phyloP scores from a whole-genome alignment of 2,888 invertebrate species.

The Parnassius glacialis region DNA sequence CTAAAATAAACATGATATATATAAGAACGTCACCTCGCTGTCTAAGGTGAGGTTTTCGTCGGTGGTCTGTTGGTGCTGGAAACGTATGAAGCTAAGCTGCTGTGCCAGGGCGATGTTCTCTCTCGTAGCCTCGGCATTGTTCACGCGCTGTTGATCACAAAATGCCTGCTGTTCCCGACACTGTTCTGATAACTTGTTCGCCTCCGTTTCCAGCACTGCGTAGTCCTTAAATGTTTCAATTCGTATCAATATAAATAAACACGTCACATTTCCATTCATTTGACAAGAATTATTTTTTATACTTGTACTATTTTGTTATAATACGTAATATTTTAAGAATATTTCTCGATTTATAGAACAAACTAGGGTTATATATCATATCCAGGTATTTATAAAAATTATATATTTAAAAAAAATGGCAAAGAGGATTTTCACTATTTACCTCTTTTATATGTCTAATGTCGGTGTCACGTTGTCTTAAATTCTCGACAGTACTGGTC shows the following conservation, averaged over 20 bases:
- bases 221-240: constrained; percentile 66
- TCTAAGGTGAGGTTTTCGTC: constrained; percentile 55
- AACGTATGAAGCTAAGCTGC: constrained; percentile 52
- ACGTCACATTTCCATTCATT: too few species aligned
- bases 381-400: too few species aligned
- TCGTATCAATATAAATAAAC: too few species aligned
- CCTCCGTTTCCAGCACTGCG: constrained; percentile 65
- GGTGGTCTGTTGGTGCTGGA: constrained; percentile 48
- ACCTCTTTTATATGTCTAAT: constrained; percentile 81
- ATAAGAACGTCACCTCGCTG: constrained; percentile 58
- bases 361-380: too few species aligned
- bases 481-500: constrained; percentile 85
- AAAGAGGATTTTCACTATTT: not conserved
- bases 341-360: too few species aligned
- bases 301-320: too few species aligned
- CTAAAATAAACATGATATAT: too few species aligned
- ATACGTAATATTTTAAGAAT: too few species aligned
- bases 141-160: constrained; percentile 79
- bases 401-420: too few species aligned
- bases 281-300: too few species aligned
- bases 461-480: constrained; percentile 85
- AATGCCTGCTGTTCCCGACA: constrained; percentile 82
- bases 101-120: constrained; percentile 58
- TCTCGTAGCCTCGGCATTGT: constrained; percentile 75
- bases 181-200: constrained; percentile 70